Evolutionary conservation across 2,113 vertebrate genomes (phyloP), one percentile per base, ranked within the genome.

Genomic region (Pelvicachromis taeniatus): DNA sequence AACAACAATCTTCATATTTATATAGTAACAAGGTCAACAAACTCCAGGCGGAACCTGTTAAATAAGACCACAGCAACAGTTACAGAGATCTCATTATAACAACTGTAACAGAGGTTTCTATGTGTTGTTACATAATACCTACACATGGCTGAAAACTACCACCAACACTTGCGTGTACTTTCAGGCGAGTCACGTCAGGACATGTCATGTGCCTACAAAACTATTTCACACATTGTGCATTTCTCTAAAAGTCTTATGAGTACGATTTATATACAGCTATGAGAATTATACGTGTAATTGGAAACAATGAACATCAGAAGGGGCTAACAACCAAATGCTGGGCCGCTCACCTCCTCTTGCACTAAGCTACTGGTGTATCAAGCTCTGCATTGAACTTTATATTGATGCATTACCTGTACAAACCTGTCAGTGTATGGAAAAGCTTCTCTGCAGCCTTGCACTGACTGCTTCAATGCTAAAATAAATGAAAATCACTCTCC

Each of bases 401-500:
- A 10, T 26, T 42, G 21, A 45, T 4, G 26, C 56, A 14, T 59
- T 33, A 23, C 65, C 21, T 45, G 21, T 45, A 45, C 21, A 45
- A 42, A 68, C 21, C n/a, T 42, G 63, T 23, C 35, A 21, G 38
- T 42, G 35, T 68, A 16, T 26, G n/a, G 13, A 40, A 56, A 58
- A 17, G 50, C 21, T 48, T 77, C 26, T 54, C 56, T 70, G 81
- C 78, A 63, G 75, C 61, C 45, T 38, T 9, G 5, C 31, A 10
- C 9, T 4, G 38, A 58, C 80, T 54, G 78, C 55, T 68, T 80
- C 48, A 52, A 14, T 21, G 63, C 85, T 65, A 54, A 50, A 68
- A 40, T 42, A 77, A 84, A 73, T 83, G 17, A 82, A 52, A 77
- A 35, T 91, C 53, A 59, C 89, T 84, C 82, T 94, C 87, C 91